A percentile compares a stretch with the other conserved stretches of the same genome.
Conservation (phyloP, 2,888 invertebrate species). For the Gerris lacustris region DNA sequence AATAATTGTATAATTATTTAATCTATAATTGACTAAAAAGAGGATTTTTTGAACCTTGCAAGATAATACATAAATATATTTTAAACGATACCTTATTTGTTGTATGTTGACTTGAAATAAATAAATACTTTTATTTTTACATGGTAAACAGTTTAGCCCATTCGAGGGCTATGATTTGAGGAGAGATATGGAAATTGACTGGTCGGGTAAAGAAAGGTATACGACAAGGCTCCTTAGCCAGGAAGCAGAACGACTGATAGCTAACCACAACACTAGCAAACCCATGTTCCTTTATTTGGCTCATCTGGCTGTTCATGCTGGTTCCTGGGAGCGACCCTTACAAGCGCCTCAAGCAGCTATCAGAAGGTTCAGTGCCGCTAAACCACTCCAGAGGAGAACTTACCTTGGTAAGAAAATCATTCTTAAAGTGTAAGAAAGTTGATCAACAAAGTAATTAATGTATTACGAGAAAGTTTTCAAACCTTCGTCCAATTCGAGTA, state of each 20-base stretch:
- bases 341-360: slow-evolving; percentile 61
- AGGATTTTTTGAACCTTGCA: no score
- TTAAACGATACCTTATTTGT: no score
- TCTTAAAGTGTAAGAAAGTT: slow-evolving; percentile 3
- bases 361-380: slow-evolving; percentile 51
- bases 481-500: no score
- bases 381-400: slow-evolving; percentile 49
- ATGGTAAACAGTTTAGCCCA: slow-evolving; percentile 34
- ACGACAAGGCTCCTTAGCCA: slow-evolving; percentile 52
- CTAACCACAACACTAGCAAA: slow-evolving; percentile 39
- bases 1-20: no score
- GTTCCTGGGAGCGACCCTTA: slow-evolving; percentile 47
- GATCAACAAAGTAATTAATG: not conserved
- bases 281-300: slow-evolving; percentile 59
- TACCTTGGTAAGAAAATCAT: slow-evolving; percentile 49
- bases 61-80: no score
- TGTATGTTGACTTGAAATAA: no score
- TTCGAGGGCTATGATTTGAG: slow-evolving; percentile 49
- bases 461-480: no score
- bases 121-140: no score
- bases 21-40: no score
- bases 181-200: slow-evolving; percentile 43
- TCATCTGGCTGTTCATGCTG: slow-evolving; percentile 55
- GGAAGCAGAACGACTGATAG: slow-evolving; percentile 48
- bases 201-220: slow-evolving; percentile 45